These are phyloP conservation scores for Riparia riparia DNA, from an alignment of 2,113 vertebrate genomes.

Conservation along the genomic window DNA sequence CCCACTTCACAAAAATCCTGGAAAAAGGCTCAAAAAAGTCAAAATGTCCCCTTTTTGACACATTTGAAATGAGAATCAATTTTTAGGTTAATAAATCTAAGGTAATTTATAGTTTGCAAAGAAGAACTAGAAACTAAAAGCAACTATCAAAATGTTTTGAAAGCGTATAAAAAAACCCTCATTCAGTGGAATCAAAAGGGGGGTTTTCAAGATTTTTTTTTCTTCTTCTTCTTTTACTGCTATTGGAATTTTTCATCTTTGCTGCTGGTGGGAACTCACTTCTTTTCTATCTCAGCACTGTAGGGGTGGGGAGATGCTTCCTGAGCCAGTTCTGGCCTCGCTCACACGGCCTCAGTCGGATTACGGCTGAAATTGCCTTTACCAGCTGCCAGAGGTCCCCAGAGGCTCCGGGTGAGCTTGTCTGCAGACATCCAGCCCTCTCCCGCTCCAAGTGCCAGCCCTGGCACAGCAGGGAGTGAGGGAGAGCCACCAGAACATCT, in stretches of 20 bases:
- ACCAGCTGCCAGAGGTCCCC: not conserved
- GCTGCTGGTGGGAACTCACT: not conserved
- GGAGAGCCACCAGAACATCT: not conserved
- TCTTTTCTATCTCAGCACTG: not conserved
- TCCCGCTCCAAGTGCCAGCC: not conserved
- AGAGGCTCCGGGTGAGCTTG: not conserved
- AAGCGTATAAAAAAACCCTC: not conserved
- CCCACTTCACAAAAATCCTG: conserved; percentile 24
- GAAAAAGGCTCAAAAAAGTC: conserved; percentile 36
- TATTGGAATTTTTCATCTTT: not conserved
- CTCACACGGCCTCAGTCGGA: not conserved
- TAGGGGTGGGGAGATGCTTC: not conserved
- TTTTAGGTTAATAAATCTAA: conserved; percentile 55
- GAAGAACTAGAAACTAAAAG: conserved; percentile 39
- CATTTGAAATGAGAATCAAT: conserved; percentile 6
- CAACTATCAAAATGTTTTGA: conserved; percentile 58
- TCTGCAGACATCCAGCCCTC: not conserved
- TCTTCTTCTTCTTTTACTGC: not conserved
- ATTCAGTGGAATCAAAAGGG: not conserved
- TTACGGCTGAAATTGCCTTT: not conserved
- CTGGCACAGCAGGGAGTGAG: fast-evolving
- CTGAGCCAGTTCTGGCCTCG: not conserved
- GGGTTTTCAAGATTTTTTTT: not conserved
- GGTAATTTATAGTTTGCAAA: conserved; percentile 51
- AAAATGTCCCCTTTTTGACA: conserved; percentile 43